Evolutionary conservation across 2,888 invertebrate genomes (phyloP).

Genomic region (Trachelus iudaicus): DNA sequence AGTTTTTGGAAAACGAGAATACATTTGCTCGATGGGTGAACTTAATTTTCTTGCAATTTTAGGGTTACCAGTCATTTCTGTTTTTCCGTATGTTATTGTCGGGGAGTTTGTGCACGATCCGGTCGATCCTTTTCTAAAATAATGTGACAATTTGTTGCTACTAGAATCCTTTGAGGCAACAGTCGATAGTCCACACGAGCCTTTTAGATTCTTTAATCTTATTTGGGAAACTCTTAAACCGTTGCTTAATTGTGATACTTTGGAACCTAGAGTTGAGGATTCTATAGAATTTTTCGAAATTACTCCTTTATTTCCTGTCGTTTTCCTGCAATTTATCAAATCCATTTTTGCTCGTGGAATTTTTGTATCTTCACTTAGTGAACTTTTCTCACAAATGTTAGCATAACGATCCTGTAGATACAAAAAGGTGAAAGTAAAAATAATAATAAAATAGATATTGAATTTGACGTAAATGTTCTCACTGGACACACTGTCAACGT

Average conservation of each 20-base stretch:
- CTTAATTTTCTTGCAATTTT: neutral
- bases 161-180: neutral
- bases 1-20: neutral
- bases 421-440: neutral
- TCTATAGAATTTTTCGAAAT: neutral
- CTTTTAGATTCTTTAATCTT: neutral
- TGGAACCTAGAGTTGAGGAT: neutral
- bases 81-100: neutral
- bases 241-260: neutral
- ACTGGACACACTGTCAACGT: neutral
- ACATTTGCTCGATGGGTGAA: neutral
- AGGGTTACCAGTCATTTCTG: neutral
- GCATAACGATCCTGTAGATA: neutral
- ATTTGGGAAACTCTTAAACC: neutral
- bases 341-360: neutral
- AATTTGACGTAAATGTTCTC: neutral
- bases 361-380: neutral
- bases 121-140: neutral
- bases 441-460: neutral
- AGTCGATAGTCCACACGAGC: neutral
- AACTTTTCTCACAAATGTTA: neutral
- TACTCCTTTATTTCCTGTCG: neutral
- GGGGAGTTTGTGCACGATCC: neutral
- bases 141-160: neutral
- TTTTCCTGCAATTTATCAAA: neutral